Evolutionary conservation across 2,888 invertebrate species (phyloP).

Genomic region (Rugalucina vietnamica): DNA sequence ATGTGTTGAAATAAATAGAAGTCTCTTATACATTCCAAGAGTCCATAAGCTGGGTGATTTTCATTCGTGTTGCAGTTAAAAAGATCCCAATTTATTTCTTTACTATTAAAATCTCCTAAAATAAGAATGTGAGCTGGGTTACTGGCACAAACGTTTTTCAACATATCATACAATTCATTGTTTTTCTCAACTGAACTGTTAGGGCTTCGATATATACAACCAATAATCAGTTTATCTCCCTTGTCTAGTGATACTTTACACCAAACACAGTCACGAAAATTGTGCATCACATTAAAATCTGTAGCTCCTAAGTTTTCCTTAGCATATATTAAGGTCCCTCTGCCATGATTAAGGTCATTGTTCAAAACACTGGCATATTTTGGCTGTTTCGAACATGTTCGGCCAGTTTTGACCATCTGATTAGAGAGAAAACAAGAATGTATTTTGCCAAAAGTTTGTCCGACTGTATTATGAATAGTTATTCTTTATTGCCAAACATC

Average conservation of each 20-base stretch:
- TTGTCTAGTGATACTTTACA: not conserved
- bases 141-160: too few relatives aligned
- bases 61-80: not conserved
- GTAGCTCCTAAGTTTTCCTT: not conserved
- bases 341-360: not conserved
- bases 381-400: too few relatives aligned
- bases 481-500: too few relatives aligned
- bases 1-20: constrained; percentile 12
- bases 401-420: too few relatives aligned
- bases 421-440: too few relatives aligned
- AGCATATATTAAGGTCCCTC: not conserved
- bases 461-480: too few relatives aligned
- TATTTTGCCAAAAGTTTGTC: too few relatives aligned
- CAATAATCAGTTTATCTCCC: not conserved
- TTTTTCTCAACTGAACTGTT: not conserved
- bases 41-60: not conserved
- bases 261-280: not conserved
- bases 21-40: constrained; percentile 15
- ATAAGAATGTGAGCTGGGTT: not conserved
- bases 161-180: not conserved
- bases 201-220: not conserved
- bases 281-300: not conserved
- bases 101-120: constrained; percentile 9
- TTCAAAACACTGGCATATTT: too few relatives aligned
- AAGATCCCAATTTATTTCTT: not conserved